Conservation (phyloP, 2,888 invertebrate species). For the Chrysolina americana region DNA sequence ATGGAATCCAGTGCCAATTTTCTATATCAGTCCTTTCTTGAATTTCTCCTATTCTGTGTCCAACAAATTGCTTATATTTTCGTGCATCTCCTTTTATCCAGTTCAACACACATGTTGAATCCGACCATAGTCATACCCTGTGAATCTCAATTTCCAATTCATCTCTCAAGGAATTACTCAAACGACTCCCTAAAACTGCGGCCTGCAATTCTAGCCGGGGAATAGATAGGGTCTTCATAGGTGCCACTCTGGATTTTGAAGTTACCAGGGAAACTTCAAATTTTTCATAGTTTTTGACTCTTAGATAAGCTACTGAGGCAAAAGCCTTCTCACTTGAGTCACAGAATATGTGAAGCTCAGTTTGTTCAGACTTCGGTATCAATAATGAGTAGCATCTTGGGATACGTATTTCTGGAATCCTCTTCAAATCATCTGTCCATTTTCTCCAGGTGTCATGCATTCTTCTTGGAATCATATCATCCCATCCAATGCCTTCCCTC, state of each 20-base stretch:
- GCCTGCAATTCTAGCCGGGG: no score
- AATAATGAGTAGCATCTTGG: slow-evolving; percentile 1
- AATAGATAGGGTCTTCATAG: no score
- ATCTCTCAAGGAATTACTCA: not conserved
- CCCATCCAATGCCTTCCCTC: slow-evolving; percentile 18
- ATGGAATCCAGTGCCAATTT: slow-evolving; percentile 47
- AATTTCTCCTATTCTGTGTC: slow-evolving; percentile 51
- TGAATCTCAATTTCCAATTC: not conserved
- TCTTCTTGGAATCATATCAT: not conserved
- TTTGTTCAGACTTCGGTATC: not conserved
- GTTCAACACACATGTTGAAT: not conserved
- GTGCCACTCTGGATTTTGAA: slow-evolving; percentile 4
- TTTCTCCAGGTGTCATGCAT: not conserved
- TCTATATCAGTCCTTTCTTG: slow-evolving; percentile 44
- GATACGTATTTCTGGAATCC: not conserved
- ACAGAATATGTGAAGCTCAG: slow-evolving; percentile 8
- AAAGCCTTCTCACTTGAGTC: slow-evolving; percentile 9
- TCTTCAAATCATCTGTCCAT: not conserved
- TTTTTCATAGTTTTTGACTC: not conserved
- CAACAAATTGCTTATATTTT: slow-evolving; percentile 31
- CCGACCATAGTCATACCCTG: not conserved
- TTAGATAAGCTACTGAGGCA: not conserved
- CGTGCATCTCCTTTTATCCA: slow-evolving; percentile 16
- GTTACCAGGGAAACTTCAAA: not conserved
- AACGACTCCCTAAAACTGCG: not conserved